phyloP scores from a whole-genome alignment of 1,140 invertebrate genomes.

The Macrobrachium rosenbergii region DNA sequence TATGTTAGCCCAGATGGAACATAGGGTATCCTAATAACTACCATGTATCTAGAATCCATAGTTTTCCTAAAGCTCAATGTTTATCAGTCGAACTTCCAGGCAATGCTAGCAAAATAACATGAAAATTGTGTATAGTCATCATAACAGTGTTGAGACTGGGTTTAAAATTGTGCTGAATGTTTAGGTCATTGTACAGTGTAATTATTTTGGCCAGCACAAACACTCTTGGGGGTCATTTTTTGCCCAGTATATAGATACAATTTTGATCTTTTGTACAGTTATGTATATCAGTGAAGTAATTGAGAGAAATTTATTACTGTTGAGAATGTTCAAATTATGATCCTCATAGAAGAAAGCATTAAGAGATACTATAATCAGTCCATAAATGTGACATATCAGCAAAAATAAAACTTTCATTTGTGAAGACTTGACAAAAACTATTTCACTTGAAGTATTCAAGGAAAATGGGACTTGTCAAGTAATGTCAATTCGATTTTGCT shows the following conservation, averaged over 20 bases:
- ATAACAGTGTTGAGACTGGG: slow-evolving; percentile 50
- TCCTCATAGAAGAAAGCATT: slow-evolving; percentile 46
- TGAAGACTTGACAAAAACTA: neutral
- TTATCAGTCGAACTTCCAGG: slow-evolving; percentile 55
- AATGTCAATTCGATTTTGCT: slow-evolving; percentile 23
- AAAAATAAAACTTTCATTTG: slow-evolving; percentile 28
- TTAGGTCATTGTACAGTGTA: slow-evolving; percentile 59
- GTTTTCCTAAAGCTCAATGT: slow-evolving; percentile 63
- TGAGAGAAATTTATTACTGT: slow-evolving; percentile 34
- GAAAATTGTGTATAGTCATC: slow-evolving; percentile 54
- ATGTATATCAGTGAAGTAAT: slow-evolving; percentile 29
- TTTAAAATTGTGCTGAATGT: slow-evolving; percentile 59
- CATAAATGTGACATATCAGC: slow-evolving; percentile 44
- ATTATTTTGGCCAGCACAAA: slow-evolving; percentile 59
- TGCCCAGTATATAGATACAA: slow-evolving; percentile 46
- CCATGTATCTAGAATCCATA: slow-evolving; percentile 59
- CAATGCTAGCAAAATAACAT: slow-evolving; percentile 39
- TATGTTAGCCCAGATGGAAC: slow-evolving; percentile 62
- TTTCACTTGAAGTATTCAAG: too few species aligned
- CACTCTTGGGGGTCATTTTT: slow-evolving; percentile 61
- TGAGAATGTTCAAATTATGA: slow-evolving; percentile 33
- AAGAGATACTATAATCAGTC: slow-evolving; percentile 41
- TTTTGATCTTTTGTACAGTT: slow-evolving; percentile 50
- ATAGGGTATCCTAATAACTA: slow-evolving; percentile 61
- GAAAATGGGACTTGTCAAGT: neutral